Evolutionary conservation across 1,140 invertebrate genomes (phyloP), one percentile per base, ranked within the genome.

Genomic region (Bombus polaris): DNA sequence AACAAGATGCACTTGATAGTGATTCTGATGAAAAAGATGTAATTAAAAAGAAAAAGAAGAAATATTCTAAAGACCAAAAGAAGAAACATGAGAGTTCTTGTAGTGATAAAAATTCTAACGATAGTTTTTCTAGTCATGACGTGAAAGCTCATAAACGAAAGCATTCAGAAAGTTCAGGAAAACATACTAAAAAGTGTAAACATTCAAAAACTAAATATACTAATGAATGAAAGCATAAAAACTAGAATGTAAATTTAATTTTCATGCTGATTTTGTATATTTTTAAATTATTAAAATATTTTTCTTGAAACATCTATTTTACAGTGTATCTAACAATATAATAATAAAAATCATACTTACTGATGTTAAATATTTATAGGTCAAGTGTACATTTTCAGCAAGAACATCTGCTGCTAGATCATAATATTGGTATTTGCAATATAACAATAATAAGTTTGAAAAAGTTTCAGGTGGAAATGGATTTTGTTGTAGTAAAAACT

Each of bases 381-480:
- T 99, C 62, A 99, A 96, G 95, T 99, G 98, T 57, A 98, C 98
- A 96, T 99, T 99, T 96, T 99, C 99, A 32, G 99, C 99, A 81
- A 99, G 95, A 77, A 99, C 98, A 96, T 99, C 99, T 8, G 99
- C 99, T 25, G 99, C 99, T 68, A 99, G 95, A 95, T 99, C 99
- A 94, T 98, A 99, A 92, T 99, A 99, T 95, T 99, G 99, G 95
- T 99, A 99, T 95, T 99, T 99, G 93, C 98, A 99, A 94, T 99
- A 99, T 0, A 99, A 96, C 3, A 99, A 95, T 28, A 99, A 95
- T 25, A 99, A 96, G 96, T 99, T 99, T 3, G 98, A 97, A 95
- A 99, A 99, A 2, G 99, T 99, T 96, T 99, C 99, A 35, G 98
- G 98, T 68, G 99, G 99, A 94, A 99, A 99, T 22, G 98, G 98